A percentile compares a stretch with the other conserved stretches of the same genome.
Conservation (phyloP, 2,888 invertebrate genomes). For the Nomada ferruginata region DNA sequence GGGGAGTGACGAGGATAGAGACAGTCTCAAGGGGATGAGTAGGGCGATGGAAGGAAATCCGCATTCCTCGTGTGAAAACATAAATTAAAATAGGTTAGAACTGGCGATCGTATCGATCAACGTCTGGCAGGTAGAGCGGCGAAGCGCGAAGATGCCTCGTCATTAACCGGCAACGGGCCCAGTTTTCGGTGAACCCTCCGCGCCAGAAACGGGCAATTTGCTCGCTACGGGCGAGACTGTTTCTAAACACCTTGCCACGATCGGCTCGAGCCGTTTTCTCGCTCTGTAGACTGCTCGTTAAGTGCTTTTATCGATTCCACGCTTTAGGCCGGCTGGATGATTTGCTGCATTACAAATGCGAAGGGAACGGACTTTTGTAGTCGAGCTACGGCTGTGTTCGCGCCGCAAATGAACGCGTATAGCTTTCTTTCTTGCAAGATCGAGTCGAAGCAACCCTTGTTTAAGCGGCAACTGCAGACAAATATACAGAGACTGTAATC, state of each 20-base stretch:
- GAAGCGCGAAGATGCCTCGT: slow-evolving; percentile 73
- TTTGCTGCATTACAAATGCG: background rate
- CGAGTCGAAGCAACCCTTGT: too few relatives aligned
- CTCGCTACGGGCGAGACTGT: slow-evolving; percentile 36
- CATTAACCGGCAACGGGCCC: slow-evolving; percentile 61
- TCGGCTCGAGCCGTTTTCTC: slow-evolving; percentile 31
- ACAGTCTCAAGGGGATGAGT: background rate
- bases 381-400: background rate
- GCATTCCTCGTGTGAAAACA: slow-evolving; percentile 73
- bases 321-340: background rate
- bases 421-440: background rate
- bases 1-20: slow-evolving; percentile 6
- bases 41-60: slow-evolving; percentile 44
- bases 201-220: slow-evolving; percentile 49
- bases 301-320: slow-evolving; percentile 37
- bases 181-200: slow-evolving; percentile 48
- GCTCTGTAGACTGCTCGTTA: slow-evolving; percentile 22
- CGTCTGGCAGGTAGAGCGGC: slow-evolving; percentile 65
- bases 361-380: background rate
- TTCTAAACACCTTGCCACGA: slow-evolving; percentile 21
- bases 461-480: too few relatives aligned
- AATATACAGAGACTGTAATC: too few relatives aligned
- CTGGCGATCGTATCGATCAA: slow-evolving; percentile 72
- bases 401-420: background rate
- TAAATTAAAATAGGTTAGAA: slow-evolving; percentile 76